Evolutionary conservation across 2,113 vertebrate species (phyloP), one percentile per base, ranked within the genome.

Genomic region (Holacanthus passer): DNA sequence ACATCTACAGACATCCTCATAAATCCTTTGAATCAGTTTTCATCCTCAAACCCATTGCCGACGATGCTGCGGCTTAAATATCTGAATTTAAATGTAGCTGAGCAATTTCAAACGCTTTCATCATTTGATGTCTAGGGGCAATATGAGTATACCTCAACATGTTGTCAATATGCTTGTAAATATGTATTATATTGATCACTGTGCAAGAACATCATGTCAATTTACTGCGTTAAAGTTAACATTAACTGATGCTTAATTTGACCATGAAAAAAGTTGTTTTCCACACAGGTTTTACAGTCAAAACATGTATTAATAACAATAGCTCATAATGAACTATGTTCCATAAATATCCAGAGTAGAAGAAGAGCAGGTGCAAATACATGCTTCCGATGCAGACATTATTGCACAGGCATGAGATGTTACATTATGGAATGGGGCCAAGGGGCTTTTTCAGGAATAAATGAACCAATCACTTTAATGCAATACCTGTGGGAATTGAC

Each of bases 31-130:
- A 84, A 86, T 88, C 50, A 48, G 35, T 80, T 75, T 75, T 69
- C 43, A 67, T 64, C 72, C 58, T 53, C 66, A 76, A 83, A 73
- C 35, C 35, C 58, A 70, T 29, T 32, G 48, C 58, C 0, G 17
- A 75, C 27, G 55, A 79, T 62, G 35, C 41, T 20, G 19, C 32
- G 20, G 52, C 69, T 66, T 45, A 71, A 69, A 80, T 71, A 87
- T 68, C 31, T 50, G 43, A 27, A 68, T 80, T 75, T 79, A 2
- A 64, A 63, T 83, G n/a, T 47, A 67, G 20, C 24, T 16, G 16
- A 37, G 55, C 63, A 55, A 71, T 91, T 89, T 86, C 84, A 81
- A 55, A 50, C 0, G 11, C 53, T 89, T 89, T 88, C 84, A 85
- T 92, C 79, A 91, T 89, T 83, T 83, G 56, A 81, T 55, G 81